These are phyloP conservation scores for Sinentomon sp. DNA, from an alignment of 2,888 invertebrate species.

Conservation along the genomic window DNA sequence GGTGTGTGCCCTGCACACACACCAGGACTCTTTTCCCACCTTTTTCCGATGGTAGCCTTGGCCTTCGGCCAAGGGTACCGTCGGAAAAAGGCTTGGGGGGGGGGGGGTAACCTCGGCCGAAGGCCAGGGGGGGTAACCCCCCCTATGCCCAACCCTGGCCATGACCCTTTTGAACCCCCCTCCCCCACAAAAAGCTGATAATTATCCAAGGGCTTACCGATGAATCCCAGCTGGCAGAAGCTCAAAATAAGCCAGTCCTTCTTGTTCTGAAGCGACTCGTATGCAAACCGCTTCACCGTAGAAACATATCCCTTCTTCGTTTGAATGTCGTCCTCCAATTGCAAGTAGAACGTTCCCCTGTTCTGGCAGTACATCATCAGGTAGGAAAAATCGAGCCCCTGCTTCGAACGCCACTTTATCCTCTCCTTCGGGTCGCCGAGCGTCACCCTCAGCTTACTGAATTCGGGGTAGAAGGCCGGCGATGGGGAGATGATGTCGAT, in stretches of 20 bases:
- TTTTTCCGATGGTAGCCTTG: too few relatives aligned
- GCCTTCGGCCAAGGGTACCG: too few relatives aligned
- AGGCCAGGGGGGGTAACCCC: too few relatives aligned
- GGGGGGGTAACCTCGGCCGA: too few relatives aligned
- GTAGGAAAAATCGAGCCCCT: conserved; percentile 76
- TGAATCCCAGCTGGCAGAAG: conserved; percentile 79
- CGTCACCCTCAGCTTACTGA: conserved; percentile 42
- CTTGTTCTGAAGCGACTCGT: conserved; percentile 41
- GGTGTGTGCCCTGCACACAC: too few relatives aligned
- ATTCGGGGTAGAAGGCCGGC: conserved; percentile 59
- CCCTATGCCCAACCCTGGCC: too few relatives aligned
- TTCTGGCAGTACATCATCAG: conserved; percentile 78
- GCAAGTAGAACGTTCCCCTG: conserved; percentile 63
- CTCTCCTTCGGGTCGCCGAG: conserved; percentile 62
- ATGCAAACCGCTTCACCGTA: conserved; percentile 55
- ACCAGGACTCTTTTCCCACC: too few relatives aligned
- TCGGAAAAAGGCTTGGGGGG: too few relatives aligned
- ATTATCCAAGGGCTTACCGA: too few relatives aligned
- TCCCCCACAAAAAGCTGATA: too few relatives aligned
- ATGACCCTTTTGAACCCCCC: too few relatives aligned
- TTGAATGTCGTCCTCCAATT: conserved; percentile 80
- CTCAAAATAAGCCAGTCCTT: conserved; percentile 73
- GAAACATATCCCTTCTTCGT: conserved; percentile 57
- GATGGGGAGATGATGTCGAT: conserved; percentile 72
- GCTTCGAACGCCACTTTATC: conserved; percentile 74